Percentiles rank a stretch among this genome's conserved stretches.
Evolutionary conservation across 2,113 vertebrate genomes (phyloP).

Genomic region (Zeus faber): DNA sequence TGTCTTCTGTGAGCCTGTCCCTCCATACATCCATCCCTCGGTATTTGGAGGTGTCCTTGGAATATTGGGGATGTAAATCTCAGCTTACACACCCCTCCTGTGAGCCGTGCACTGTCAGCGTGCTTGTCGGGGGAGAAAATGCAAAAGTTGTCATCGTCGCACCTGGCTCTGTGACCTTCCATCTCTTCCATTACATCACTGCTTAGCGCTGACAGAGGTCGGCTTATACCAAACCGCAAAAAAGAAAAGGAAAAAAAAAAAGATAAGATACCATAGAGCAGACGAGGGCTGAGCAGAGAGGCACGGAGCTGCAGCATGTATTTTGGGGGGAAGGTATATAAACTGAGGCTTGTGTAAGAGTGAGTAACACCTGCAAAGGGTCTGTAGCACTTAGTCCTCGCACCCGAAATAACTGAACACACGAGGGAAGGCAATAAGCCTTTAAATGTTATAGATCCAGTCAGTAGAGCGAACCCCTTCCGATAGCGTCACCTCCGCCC

Average conservation of each 20-base stretch:
- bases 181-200: constrained; percentile 56
- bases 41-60: constrained; percentile 47
- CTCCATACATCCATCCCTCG: constrained; percentile 4
- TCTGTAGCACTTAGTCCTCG: too few species aligned
- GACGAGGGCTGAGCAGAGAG: constrained; percentile 19
- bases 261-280: too few species aligned
- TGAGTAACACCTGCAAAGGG: too few species aligned
- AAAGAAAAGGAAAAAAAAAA: constrained; percentile 17
- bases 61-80: constrained; percentile 55
- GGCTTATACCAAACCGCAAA: constrained; percentile 45
- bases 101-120: constrained; percentile 60
- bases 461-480: not conserved
- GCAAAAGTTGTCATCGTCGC: constrained; percentile 53
- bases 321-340: not conserved
- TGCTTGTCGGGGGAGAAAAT: constrained; percentile 52
- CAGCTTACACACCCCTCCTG: constrained; percentile 55
- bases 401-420: not conserved
- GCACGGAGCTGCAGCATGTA: not conserved
- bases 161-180: constrained; percentile 51
- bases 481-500: not conserved
- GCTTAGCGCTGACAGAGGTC: constrained; percentile 12
- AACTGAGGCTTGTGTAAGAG: not conserved
- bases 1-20: too few species aligned
- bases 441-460: constrained; percentile 15
- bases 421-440: not conserved